A percentile compares a stretch with the other conserved stretches of the same genome.
phyloP scores from a whole-genome alignment of 2,888 invertebrate genomes.

The Tenthredo notha region DNA sequence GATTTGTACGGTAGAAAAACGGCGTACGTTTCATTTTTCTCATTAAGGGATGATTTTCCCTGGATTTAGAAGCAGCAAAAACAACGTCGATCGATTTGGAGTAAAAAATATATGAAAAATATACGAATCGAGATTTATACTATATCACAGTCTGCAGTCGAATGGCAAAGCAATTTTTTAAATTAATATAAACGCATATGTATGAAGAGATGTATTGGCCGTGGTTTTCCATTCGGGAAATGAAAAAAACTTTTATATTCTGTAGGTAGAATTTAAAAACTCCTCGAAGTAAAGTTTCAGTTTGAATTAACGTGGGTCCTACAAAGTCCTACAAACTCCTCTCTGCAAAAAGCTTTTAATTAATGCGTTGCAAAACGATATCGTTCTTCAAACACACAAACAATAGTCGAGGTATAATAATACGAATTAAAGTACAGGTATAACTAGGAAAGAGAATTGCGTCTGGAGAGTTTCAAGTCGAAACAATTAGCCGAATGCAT shows the following conservation, averaged over 20 bases:
- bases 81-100: background rate
- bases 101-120: background rate
- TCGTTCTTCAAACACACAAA: background rate
- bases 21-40: background rate
- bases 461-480: conserved; percentile 1
- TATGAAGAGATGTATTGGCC: background rate
- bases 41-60: background rate
- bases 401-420: background rate
- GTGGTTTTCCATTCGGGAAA: background rate
- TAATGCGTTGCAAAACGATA: conserved; percentile 23
- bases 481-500: background rate
- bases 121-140: background rate
- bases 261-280: background rate
- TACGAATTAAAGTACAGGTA: background rate
- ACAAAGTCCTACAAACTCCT: conserved; percentile 15
- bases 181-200: background rate
- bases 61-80: background rate
- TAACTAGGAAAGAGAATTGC: background rate
- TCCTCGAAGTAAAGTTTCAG: conserved; percentile 26
- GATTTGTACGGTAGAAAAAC: background rate
- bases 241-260: conserved; percentile 11
- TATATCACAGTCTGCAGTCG: background rate
- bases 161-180: background rate
- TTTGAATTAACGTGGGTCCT: conserved; percentile 30
- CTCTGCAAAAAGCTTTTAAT: conserved; percentile 29